Evolutionary conservation across 1,140 invertebrate genomes (phyloP), one percentile per base, ranked within the genome.

Genomic region (Babylonia areolata): DNA sequence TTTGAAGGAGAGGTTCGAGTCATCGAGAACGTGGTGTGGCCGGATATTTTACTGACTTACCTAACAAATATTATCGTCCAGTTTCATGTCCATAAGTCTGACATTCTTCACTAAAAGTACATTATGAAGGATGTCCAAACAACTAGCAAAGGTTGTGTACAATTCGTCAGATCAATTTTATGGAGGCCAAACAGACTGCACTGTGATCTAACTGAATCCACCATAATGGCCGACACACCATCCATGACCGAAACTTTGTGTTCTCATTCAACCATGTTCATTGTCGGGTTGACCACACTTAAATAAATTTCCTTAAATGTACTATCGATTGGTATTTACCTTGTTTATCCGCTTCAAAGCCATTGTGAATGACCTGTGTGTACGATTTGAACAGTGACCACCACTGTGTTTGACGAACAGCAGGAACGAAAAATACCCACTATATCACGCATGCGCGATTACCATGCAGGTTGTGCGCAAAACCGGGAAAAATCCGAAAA

Each of bases 381-480:
- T 23, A 64, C 58, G 23, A 64, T 64, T 64, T 64, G 58, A 64
- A n/a, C 28, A 64, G 58, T 64, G 15, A 64, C 58, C 58, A 64
- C 58, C 58, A 28, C 58, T 64, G 58, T 64, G 58, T 64, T 64
- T 64, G 58, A 64, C 58, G n/a, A n/a, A n/a, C n/a, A 64, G 28
- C 58, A 64, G 58, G 58, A 64, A 64, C 58, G 58, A 64, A 64
- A 64, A 64, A 64, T 64, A 64, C 58, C 58, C 58, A 64, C 58
- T 64, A 23, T 64, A 64, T 12, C 58, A 64, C 58, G 58, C 58
- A 64, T 64, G 58, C 58, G 58, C 58, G 58, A 64, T 64, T 64
- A 64, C 58, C 58, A 64, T 64, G 58, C 58, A 64, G 58, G 58
- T 64, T 64, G 58, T 64, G 58, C 58, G 58, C 58, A 64, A 23